Conservation (phyloP, 2,888 invertebrate species). For the Epirrita christyi region DNA sequence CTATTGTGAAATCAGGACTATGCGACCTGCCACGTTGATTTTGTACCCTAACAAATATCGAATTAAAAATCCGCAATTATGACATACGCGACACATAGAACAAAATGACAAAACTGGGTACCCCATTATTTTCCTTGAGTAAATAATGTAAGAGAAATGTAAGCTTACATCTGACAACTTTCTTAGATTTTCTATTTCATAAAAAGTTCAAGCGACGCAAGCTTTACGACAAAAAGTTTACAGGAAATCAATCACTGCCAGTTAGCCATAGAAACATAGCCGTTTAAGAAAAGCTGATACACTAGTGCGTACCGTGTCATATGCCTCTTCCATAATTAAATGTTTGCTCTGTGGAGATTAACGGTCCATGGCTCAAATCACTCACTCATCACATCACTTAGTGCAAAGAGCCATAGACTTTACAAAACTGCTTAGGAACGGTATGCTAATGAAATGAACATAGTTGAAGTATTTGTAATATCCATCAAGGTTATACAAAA, state of each 20-base stretch:
- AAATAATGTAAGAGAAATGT: slow-evolving; percentile 2
- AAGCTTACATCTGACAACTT: slow-evolving; percentile 3
- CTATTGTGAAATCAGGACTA: too few species aligned
- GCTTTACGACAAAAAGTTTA: slow-evolving; percentile 28
- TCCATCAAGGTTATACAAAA: too few species aligned
- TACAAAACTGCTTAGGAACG: neutral
- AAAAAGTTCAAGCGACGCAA: slow-evolving; percentile 12
- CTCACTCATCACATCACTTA: neutral
- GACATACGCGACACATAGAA: too few species aligned
- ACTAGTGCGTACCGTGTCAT: slow-evolving; percentile 30
- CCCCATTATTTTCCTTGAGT: neutral
- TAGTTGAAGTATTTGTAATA: too few species aligned
- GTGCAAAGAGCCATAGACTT: neutral
- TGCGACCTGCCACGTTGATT: too few species aligned
- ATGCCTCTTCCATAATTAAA: slow-evolving; percentile 43
- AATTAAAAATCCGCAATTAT: too few species aligned
- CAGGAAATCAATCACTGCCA: slow-evolving; percentile 34
- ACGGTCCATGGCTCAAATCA: neutral
- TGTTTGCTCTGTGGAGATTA: slow-evolving; percentile 20
- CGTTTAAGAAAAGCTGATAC: slow-evolving; percentile 3
- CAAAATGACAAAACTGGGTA: too few species aligned
- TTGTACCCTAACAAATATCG: too few species aligned
- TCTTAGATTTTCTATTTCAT: slow-evolving; percentile 11
- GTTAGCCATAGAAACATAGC: neutral
- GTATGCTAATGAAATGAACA: neutral